Evolutionary conservation across 2,113 vertebrate genomes (phyloP).

Genomic region (Cyanistes caeruleus): DNA sequence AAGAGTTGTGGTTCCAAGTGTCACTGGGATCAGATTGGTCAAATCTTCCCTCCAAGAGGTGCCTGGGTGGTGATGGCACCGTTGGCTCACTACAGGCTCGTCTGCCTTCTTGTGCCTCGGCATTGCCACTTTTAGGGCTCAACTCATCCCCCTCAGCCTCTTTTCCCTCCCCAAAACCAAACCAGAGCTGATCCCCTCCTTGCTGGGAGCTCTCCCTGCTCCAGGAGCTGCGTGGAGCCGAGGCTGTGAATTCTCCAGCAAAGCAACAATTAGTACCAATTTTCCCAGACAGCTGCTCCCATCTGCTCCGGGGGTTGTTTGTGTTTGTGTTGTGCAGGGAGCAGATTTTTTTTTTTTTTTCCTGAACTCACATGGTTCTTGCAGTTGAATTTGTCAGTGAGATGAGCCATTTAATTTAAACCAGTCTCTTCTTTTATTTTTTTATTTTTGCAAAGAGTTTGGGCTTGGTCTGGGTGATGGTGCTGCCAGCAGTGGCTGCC

Average conservation of each 20-base stretch:
- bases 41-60: background rate
- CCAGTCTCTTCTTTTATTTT: background rate
- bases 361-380: background rate
- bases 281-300: slow-evolving; percentile 30
- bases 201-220: background rate
- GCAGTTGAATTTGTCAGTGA: background rate
- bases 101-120: background rate
- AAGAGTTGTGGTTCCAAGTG: rapidly evolving
- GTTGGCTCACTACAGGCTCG: rapidly evolving
- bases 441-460: background rate
- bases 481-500: background rate
- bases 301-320: background rate
- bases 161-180: background rate
- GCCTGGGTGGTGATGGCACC: background rate
- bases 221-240: background rate
- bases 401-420: background rate
- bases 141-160: background rate
- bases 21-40: rapidly evolving
- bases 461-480: background rate
- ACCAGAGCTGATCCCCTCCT: background rate
- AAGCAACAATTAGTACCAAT: background rate
- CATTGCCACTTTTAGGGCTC: background rate
- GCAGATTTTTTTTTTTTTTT: background rate
- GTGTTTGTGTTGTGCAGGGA: background rate
- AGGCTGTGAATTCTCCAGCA: background rate